phyloP scores from a whole-genome alignment of 2,888 invertebrate genomes.

The Danaus chrysippus region DNA sequence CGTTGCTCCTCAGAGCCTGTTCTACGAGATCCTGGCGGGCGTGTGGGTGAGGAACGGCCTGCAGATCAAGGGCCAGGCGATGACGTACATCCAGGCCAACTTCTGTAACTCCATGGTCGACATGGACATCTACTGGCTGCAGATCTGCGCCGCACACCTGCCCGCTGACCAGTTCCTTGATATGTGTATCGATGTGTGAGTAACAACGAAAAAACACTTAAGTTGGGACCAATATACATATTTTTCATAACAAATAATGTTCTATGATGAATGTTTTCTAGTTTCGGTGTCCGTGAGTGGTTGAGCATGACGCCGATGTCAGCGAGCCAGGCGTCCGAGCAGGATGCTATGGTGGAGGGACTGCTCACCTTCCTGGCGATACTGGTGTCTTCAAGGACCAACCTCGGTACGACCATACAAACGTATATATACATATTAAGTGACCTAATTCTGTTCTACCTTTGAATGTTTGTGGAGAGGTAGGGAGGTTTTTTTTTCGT shows the following conservation, averaged over 20 bases:
- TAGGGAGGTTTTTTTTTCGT: too few relatives aligned
- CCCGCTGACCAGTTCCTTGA: conserved; percentile 91
- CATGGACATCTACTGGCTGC: conserved; percentile 96
- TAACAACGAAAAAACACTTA: conserved; percentile 22
- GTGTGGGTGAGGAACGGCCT: conserved; percentile 98
- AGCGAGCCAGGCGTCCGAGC: conserved; percentile 86
- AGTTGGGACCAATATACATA: neutral
- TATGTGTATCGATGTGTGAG: conserved; percentile 92
- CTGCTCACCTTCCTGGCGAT: conserved; percentile 94
- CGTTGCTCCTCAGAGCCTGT: conserved; percentile 85
- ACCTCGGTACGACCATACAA: conserved; percentile 81
- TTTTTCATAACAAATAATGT: neutral
- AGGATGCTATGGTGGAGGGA: conserved; percentile 96
- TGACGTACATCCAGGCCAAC: conserved; percentile 99
- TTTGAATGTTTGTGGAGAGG: too few relatives aligned
- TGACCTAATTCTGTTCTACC: too few relatives aligned
- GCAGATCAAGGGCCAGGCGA: conserved; percentile 99
- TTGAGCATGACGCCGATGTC: conserved; percentile 86
- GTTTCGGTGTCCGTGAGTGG: conserved; percentile 93
- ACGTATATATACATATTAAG: too few relatives aligned
- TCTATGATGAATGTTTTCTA: conserved; percentile 43
- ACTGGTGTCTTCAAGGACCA: conserved; percentile 91
- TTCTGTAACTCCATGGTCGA: conserved; percentile 99
- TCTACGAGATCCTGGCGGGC: conserved; percentile 96
- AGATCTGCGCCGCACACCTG: conserved; percentile 94